Conservation (phyloP, 2,113 vertebrate species). For the Tragelaphus strepsiceros region DNA sequence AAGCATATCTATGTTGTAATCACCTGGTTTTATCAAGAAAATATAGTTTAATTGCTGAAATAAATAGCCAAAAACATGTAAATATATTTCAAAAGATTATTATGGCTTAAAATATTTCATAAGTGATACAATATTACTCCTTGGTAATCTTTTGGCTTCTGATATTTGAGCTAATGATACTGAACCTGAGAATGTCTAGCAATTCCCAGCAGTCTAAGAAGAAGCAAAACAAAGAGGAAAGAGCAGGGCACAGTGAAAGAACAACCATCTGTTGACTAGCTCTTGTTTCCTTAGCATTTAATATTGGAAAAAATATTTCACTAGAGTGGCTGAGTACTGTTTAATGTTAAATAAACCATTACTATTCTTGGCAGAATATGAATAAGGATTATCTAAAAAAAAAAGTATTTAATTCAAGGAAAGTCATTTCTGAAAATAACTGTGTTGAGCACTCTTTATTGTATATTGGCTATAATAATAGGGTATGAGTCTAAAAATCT, state of each 20-base stretch:
- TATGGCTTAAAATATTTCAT: background rate
- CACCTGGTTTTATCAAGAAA: background rate
- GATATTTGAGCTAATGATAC: background rate
- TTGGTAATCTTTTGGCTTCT: background rate
- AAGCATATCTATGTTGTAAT: background rate
- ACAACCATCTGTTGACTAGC: background rate
- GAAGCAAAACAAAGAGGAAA: background rate
- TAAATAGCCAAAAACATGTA: background rate
- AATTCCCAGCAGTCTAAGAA: background rate
- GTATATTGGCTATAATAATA: background rate
- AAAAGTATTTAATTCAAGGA: background rate
- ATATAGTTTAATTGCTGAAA: background rate
- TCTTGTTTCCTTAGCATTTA: background rate
- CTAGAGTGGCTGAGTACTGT: background rate
- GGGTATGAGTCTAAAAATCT: background rate
- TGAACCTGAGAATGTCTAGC: background rate
- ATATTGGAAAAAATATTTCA: background rate
- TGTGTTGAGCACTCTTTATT: background rate
- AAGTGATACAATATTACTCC: background rate
- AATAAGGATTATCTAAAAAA: background rate
- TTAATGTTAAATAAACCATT: background rate
- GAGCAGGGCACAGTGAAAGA: background rate
- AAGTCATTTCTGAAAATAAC: background rate
- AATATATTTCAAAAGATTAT: background rate
- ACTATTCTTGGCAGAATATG: background rate